Evolutionary conservation across 2,888 invertebrate genomes (phyloP).

Genomic region (Subacronicta megacephala): DNA sequence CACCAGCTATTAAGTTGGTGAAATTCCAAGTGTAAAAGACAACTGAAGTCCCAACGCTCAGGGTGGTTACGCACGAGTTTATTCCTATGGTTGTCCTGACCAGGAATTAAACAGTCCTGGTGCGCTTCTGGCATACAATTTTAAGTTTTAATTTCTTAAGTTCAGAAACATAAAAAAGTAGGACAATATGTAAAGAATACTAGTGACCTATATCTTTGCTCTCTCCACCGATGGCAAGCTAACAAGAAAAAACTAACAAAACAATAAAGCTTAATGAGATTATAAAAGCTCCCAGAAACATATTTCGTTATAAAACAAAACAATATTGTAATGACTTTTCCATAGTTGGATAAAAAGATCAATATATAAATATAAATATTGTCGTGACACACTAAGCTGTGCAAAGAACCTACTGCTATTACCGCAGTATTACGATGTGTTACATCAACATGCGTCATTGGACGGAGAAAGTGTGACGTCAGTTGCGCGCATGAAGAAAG

Average conservation of each 20-base stretch:
- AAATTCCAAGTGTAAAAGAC: no score
- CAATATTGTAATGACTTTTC: conserved; percentile 5
- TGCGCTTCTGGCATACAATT: no score
- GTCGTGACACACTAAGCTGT: conserved; percentile 37
- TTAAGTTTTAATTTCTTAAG: no score
- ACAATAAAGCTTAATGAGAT: not conserved
- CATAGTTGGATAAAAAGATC: conserved; percentile 5
- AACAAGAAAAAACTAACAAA: not conserved
- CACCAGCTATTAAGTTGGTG: no score
- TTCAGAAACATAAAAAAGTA: no score
- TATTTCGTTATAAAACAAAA: not conserved
- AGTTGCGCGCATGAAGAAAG: conserved; percentile 84
- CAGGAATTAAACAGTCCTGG: no score
- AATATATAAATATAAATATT: conserved; percentile 10
- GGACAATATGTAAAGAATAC: no score
- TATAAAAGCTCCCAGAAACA: not conserved
- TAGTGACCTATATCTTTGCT: no score
- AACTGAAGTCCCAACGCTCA: no score
- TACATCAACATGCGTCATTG: conserved; percentile 83
- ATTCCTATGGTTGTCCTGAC: no score
- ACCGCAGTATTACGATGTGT: conserved; percentile 74
- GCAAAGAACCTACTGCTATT: conserved; percentile 60
- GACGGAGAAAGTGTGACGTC: conserved; percentile 86
- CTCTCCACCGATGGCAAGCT: no score
- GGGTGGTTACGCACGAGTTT: no score